Conservation (phyloP, 2,888 invertebrate species). For the Phymatocera aterrima region DNA sequence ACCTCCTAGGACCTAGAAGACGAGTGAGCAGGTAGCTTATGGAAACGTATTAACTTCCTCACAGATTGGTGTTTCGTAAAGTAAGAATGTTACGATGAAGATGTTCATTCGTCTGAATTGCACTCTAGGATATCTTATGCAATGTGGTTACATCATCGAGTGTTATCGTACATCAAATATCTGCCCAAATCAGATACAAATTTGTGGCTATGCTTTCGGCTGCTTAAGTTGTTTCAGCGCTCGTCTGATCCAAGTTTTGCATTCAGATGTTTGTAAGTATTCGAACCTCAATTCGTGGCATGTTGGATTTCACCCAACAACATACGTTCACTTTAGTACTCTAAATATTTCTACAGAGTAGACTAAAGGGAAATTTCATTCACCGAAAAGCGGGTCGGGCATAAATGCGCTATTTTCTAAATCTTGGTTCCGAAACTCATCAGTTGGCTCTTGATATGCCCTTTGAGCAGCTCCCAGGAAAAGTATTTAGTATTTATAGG, state of each 20-base stretch:
- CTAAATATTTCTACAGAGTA: neutral
- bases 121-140: too few relatives aligned
- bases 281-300: neutral
- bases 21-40: too few relatives aligned
- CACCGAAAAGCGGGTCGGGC: neutral
- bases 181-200: neutral
- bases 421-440: slow-evolving; percentile 15
- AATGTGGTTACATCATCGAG: too few relatives aligned
- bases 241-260: neutral
- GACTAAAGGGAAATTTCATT: slow-evolving; percentile 28
- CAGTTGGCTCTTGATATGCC: slow-evolving; percentile 8
- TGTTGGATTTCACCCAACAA: neutral
- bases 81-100: too few relatives aligned
- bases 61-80: too few relatives aligned
- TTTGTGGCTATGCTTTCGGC: neutral
- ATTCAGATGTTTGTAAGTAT: neutral
- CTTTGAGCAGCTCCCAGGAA: slow-evolving; percentile 21
- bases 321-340: neutral
- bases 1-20: too few relatives aligned
- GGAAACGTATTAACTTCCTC: too few relatives aligned
- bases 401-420: neutral
- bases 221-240: neutral
- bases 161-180: neutral
- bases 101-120: too few relatives aligned
- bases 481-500: slow-evolving; percentile 45